Base-by-base conservation (phyloP, 2,888 invertebrate species). In the Cosmia pyralina region DNA sequence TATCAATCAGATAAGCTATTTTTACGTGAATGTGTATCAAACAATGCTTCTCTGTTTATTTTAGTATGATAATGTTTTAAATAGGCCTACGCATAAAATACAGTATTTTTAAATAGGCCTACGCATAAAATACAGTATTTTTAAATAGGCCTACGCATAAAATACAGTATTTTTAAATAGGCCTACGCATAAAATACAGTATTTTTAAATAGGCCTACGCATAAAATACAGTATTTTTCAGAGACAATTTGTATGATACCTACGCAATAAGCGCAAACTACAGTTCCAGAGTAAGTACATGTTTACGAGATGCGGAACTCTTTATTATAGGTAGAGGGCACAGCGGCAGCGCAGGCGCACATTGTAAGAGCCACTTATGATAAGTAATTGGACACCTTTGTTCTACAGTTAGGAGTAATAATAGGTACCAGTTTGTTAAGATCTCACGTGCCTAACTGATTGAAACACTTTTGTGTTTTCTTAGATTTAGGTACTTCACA, bases 321-420 rank as follows among this genome's bases (percentile, higher is more conserved):
- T 70, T 41, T 72, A 52, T 65, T 69, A 65, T 65, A 67, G 58
- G 55, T 55, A 59, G 72, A 60, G 67, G 78, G 66, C 50, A 60
- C 63, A 52, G 34, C 38, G 28, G 38, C 38, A 38, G 41, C 41
- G 41, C 41, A 41, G 8, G 41, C 72, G 58, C 60, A 79, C 63
- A 46, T 74, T 69, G 62, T 79, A 67, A 69, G 28, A 73, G 41
- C 52, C 83, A 81, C 66, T 79, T 63, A 64, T 60, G 65, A 55
- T 73, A 64, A 64, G 79, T 81, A 79, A 81, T 80, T 81, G 83
- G 80, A 81, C 63, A 69, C 63, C 69, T 83, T 83, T 83, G 83
- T 80, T 83, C 74, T 63, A 66, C 46, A 69, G 57, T 79, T 53
- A 72, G 34, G 28, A 73, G 60, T 65, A 68, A 79, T 65, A 57